A percentile compares a stretch with the other conserved stretches of the same genome.
phyloP scores from a whole-genome alignment of 2,113 vertebrate species.

The Acrocephalus arundinaceus region DNA sequence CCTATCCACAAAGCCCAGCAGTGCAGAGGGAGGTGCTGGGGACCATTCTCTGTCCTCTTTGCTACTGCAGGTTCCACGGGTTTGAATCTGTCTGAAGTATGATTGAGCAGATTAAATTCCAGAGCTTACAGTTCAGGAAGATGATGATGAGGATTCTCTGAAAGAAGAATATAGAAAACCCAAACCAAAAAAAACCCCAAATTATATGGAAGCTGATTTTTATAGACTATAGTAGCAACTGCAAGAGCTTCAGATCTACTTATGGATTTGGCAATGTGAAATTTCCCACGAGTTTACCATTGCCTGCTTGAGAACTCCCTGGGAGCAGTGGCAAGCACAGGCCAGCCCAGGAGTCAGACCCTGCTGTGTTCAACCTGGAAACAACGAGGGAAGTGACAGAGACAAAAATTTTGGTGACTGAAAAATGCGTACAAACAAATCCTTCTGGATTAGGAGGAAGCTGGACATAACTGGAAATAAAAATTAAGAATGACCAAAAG shows the following conservation, averaged over 20 bases:
- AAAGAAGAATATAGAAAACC: not conserved
- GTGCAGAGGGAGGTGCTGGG: not conserved
- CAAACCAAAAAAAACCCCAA: fast-evolving
- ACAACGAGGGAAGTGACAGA: not conserved
- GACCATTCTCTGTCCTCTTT: not conserved
- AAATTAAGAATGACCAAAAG: not conserved
- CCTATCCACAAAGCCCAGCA: not conserved
- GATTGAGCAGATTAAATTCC: not conserved
- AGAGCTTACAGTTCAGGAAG: not conserved
- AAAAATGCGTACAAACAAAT: not conserved
- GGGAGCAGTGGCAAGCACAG: not conserved
- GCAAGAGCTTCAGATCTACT: not conserved
- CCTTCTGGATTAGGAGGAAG: not conserved
- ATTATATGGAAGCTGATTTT: not conserved
- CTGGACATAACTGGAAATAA: not conserved
- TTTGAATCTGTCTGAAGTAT: not conserved
- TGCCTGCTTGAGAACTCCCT: not conserved
- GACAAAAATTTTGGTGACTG: not conserved
- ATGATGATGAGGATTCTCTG: not conserved
- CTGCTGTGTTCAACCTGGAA: not conserved
- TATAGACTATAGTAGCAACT: not conserved
- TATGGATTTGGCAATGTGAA: not conserved
- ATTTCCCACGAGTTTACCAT: not conserved
- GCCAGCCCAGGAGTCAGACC: not conserved
- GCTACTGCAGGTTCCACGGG: not conserved